Base-by-base conservation (phyloP, 2,888 invertebrate species). In the Drosophila imparisetae region DNA sequence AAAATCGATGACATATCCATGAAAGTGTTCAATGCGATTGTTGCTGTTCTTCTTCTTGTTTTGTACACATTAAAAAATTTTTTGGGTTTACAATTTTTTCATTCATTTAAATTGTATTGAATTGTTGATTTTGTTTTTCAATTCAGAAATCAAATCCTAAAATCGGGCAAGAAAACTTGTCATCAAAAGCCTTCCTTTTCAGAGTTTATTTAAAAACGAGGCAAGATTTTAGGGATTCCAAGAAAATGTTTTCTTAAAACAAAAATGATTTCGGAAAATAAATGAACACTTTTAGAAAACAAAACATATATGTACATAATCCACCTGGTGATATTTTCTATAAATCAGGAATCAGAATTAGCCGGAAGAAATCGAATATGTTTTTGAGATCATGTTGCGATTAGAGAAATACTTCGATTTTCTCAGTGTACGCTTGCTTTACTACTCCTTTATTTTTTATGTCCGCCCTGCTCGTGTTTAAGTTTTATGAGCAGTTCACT, bases 1-100 rank as follows among this genome's bases (percentile, higher is more conserved):
- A 74, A 42, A 63, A 75, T 72, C 76, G 70, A 76, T 76, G 76
- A 70, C 82, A 79, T 64, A 66, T 24, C 49, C 71, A 53, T 54
- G 42, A 65, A 78, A 63, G 52, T 72, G 68, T 77, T 73, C 42
- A 24, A 13, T 40, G 38, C 38, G 42, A 45, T 49, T 65, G 54
- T 58, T 67, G 60, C 29, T 52, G 32, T 30, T 54, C 30, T 40
- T 70, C 64, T 49, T 67, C 34, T 62, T 42, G 48, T 57, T 66
- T 38, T 34, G 42, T 58, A 67, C 50, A 27, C n/a, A 13, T 1
- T 21, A 30, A 38, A 36, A 11, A 54, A 27, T 8, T 8, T 6
- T 4, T 11, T 45, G 15, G 21, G 6, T 0, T 7, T 7, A 1
- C 13, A 13, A 21, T 13, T 21, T 4, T 3, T 7, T 21, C 7